phyloP scores from a whole-genome alignment of 2,888 invertebrate species.

The Leptinotarsa haldemani region DNA sequence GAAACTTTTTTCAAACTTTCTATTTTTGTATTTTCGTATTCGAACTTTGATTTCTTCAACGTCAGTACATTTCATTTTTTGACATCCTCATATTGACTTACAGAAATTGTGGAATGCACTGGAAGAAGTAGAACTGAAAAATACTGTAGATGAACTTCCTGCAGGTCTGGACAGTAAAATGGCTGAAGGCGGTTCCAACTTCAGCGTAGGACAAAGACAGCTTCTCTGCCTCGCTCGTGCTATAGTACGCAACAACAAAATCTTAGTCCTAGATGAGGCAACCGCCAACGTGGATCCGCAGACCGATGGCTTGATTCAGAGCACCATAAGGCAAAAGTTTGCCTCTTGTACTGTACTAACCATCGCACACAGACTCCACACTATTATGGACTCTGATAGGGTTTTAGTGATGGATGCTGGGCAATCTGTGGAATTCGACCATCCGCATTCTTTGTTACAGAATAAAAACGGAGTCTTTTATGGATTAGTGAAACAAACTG shows the following conservation, averaged over 20 bases:
- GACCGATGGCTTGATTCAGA: slow-evolving; percentile 84
- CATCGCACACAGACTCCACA: slow-evolving; percentile 85
- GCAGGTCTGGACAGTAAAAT: slow-evolving; percentile 76
- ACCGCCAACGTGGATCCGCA: slow-evolving; percentile 85
- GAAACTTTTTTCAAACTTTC: too few relatives aligned
- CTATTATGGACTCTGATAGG: slow-evolving; percentile 87
- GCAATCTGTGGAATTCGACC: slow-evolving; percentile 78
- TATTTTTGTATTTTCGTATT: too few relatives aligned
- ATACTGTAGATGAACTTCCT: slow-evolving; percentile 65
- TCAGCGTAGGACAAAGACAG: slow-evolving; percentile 71
- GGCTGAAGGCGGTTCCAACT: slow-evolving; percentile 75
- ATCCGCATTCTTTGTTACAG: slow-evolving; percentile 76
- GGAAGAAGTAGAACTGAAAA: slow-evolving; percentile 83
- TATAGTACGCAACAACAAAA: slow-evolving; percentile 65
- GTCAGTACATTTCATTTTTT: too few relatives aligned
- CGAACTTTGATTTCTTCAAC: too few relatives aligned
- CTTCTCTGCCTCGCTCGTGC: slow-evolving; percentile 77
- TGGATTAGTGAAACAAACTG: slow-evolving; percentile 76
- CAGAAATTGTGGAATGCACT: slow-evolving; percentile 80
- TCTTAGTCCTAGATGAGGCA: slow-evolving; percentile 73
- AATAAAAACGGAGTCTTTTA: slow-evolving; percentile 50
- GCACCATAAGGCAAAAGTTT: slow-evolving; percentile 80
- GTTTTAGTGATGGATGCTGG: slow-evolving; percentile 86
- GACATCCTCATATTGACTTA: slow-evolving; percentile 64
- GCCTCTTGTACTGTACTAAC: slow-evolving; percentile 83